Evolutionary conservation across 2,888 invertebrate genomes (phyloP).

Genomic region (Drosophila recens): DNA sequence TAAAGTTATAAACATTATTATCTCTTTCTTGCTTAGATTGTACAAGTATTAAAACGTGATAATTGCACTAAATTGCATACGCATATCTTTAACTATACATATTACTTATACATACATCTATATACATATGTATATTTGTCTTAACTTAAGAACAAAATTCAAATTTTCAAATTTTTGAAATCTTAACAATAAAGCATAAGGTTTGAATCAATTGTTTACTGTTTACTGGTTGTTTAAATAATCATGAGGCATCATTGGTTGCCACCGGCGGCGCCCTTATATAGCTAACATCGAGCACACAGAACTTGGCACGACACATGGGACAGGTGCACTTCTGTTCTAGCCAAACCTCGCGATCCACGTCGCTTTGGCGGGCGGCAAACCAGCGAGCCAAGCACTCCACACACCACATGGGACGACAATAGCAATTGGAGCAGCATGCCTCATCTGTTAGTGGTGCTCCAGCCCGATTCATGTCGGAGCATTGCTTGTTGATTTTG

Average conservation of each 20-base stretch:
- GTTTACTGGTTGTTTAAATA: conserved; percentile 40
- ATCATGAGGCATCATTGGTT: conserved; percentile 54
- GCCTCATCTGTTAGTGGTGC: conserved; percentile 82
- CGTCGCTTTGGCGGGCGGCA: conserved; percentile 91
- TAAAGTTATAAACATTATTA: conserved; percentile 54
- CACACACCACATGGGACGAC: conserved; percentile 95
- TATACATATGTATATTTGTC: conserved; percentile 44
- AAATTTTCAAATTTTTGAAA: conserved; percentile 42
- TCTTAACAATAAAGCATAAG: conserved; percentile 68
- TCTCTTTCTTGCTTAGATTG: conserved; percentile 68
- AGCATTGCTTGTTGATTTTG: conserved; percentile 91
- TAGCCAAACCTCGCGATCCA: conserved; percentile 91
- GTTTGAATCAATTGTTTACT: conserved; percentile 42
- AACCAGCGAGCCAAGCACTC: conserved; percentile 95
- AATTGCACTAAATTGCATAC: conserved; percentile 69
- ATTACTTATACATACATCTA: conserved; percentile 28
- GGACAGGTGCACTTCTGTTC: conserved; percentile 94
- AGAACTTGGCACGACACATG: conserved; percentile 93
- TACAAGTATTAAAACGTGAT: conserved; percentile 81
- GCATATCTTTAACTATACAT: conserved; percentile 59
- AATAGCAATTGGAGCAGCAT: conserved; percentile 87
- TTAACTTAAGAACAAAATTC: conserved; percentile 51
- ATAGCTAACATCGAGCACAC: conserved; percentile 92
- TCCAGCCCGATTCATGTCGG: conserved; percentile 85
- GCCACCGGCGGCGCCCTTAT: conserved; percentile 44